These are phyloP conservation scores for Paramisgurnus dabryanus DNA, from an alignment of 2,113 vertebrate genomes.

Conservation along the genomic window DNA sequence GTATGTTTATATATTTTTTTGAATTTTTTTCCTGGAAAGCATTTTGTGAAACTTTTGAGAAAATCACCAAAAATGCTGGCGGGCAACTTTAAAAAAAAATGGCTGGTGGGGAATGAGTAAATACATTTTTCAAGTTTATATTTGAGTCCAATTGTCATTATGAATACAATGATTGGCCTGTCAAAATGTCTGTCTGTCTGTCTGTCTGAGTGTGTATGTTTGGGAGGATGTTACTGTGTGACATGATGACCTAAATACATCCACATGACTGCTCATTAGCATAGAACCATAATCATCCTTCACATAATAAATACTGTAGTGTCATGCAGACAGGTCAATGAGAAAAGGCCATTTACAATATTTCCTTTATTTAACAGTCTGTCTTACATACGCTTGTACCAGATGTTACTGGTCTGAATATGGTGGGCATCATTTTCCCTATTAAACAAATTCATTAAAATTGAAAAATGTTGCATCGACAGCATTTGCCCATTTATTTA, in stretches of 20 bases:
- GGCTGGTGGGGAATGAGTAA: neutral
- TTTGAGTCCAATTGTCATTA: conserved; percentile 24
- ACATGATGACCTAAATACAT: conserved; percentile 75
- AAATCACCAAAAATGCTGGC: too few relatives aligned
- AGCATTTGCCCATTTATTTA: too few relatives aligned
- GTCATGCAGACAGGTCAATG: conserved; percentile 58
- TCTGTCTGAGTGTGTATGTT: conserved; percentile 46
- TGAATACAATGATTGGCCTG: conserved; percentile 30
- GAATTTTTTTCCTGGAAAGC: too few relatives aligned
- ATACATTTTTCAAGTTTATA: conserved; percentile 34
- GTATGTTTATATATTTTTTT: too few relatives aligned
- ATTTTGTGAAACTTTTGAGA: too few relatives aligned
- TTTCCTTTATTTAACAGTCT: conserved; percentile 69
- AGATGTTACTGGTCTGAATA: conserved; percentile 27
- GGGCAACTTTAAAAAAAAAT: too few relatives aligned
- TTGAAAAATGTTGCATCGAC: too few relatives aligned
- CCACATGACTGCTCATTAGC: conserved; percentile 72
- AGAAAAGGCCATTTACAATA: conserved; percentile 68
- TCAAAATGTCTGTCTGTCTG: conserved; percentile 38
- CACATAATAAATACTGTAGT: conserved; percentile 57
- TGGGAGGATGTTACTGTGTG: conserved; percentile 68
- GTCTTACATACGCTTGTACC: neutral
- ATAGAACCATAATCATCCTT: conserved; percentile 49
- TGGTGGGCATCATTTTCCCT: too few relatives aligned
- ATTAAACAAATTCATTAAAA: too few relatives aligned